A percentile compares a stretch with the other conserved stretches of the same genome.
Evolutionary conservation across 2,797 vertebrate genomes (phyloP).

Genomic region (Myiotriccus ornatus): DNA sequence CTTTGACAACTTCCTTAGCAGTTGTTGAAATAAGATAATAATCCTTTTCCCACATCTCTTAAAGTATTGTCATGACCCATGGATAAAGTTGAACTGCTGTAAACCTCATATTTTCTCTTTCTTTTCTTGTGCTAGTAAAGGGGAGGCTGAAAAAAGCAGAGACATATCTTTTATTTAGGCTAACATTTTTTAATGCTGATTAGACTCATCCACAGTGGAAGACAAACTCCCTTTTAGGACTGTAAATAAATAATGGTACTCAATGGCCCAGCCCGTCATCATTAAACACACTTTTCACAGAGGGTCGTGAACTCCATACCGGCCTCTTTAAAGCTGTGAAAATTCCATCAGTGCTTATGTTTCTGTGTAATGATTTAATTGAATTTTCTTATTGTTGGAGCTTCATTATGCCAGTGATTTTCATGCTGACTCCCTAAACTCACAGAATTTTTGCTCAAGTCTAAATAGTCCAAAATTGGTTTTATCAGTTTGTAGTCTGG

Average conservation of each 20-base stretch:
- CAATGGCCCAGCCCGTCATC: neutral
- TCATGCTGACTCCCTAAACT: constrained; percentile 19
- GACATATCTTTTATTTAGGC: neutral
- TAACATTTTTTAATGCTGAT: neutral
- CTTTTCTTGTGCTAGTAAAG: neutral
- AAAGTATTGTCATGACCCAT: neutral
- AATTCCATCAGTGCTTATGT: constrained; percentile 34
- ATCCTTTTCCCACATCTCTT: neutral
- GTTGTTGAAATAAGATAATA: neutral
- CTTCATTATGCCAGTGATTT: constrained; percentile 30
- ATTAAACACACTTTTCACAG: neutral
- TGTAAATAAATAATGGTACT: neutral
- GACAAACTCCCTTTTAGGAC: neutral
- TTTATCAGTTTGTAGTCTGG: constrained; percentile 13
- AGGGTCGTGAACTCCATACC: neutral
- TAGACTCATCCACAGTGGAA: neutral
- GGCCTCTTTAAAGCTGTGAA: constrained; percentile 31
- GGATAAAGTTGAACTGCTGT: neutral
- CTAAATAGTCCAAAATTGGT: constrained; percentile 16
- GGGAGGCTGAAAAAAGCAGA: neutral
- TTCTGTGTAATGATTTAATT: constrained; percentile 56
- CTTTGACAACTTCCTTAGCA: neutral
- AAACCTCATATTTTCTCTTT: neutral
- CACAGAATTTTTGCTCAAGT: neutral
- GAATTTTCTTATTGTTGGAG: constrained; percentile 37